Conservation (phyloP, 2,797 vertebrate species). For the Myotis daubentonii region DNA sequence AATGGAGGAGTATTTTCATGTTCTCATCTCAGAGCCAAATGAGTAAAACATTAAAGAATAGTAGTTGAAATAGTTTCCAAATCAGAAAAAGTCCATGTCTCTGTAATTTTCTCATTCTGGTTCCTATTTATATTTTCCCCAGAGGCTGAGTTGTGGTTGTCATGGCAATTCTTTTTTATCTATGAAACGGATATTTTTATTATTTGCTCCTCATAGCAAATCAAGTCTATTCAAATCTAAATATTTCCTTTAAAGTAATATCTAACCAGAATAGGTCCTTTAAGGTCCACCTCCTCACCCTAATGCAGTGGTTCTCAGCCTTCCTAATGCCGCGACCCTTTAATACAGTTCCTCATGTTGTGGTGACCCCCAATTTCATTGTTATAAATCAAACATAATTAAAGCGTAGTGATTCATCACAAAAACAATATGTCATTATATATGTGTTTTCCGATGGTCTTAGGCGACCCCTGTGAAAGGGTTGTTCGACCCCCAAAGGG, state of each 20-base stretch:
- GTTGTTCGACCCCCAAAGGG: too few relatives aligned
- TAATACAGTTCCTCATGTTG: too few relatives aligned
- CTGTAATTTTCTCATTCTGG: conserved; percentile 63
- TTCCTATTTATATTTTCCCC: conserved; percentile 54
- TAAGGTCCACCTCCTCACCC: not conserved
- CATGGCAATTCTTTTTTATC: conserved; percentile 68
- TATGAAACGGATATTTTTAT: conserved; percentile 42
- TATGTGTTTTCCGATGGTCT: too few relatives aligned
- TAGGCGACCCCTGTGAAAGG: too few relatives aligned
- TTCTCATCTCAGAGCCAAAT: conserved; percentile 61
- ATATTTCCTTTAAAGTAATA: conserved; percentile 12
- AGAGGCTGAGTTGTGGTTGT: conserved; percentile 61
- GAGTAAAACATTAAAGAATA: conserved; percentile 48
- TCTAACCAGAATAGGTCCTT: not conserved
- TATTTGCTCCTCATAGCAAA: conserved; percentile 26
- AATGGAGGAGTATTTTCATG: conserved; percentile 33
- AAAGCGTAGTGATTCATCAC: too few relatives aligned
- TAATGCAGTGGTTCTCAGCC: too few relatives aligned
- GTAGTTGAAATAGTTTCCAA: conserved; percentile 66
- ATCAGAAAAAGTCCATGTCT: conserved; percentile 64
- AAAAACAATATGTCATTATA: too few relatives aligned
- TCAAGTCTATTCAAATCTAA: conserved; percentile 10
- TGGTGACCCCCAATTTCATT: too few relatives aligned
- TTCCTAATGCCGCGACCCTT: too few relatives aligned
- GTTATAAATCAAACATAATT: too few relatives aligned